Base-by-base conservation (phyloP, 2,888 invertebrate genomes). In the Erebia palarica region DNA sequence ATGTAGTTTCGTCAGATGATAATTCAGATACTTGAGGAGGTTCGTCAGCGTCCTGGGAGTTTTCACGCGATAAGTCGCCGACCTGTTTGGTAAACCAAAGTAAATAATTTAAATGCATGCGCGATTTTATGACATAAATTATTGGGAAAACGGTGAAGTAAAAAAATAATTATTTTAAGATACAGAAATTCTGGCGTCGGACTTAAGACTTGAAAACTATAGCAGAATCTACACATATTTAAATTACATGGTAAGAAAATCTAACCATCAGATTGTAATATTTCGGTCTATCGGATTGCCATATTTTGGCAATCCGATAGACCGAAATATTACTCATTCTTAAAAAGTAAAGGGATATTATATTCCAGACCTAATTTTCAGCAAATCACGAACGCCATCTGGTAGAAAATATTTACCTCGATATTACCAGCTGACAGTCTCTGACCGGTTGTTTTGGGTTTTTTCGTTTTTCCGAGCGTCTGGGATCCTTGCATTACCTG, bases 351-450 rank as follows among this genome's bases (percentile, higher is more conserved):
- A 7, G 36, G 36, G 3, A 0, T 51, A 51, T 14, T 5, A 51
- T 51, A n/a, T 51, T 1, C 36, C 27, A 27, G 36, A 36, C 36
- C 8, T 55, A 0, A 16, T 55, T 8, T 9, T 55, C 8, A 18
- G 9, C 2, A 18, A 57, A 11, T 18, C 13, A 7, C n/a, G 3
- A 14, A 9, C 8, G 3, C 7, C 8, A n/a, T 53, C n/a, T n/a
- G n/a, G 8, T 2, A 58, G 5, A 13, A 63, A 2, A 14, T 16
- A 63, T 13, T 63, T 81, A 89, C 92, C 89, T 98, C 98, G 78
- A 98, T 96, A 83, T 97, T 96, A 69, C 97, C 97, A 47, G 97
- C 96, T 36, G 97, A 97, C 81, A 97, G 95, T 72, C 97, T 94
- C 84, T 97, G 97, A 47, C 96, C 95, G 55, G 95, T 95, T 74